Evolutionary conservation across 2,888 invertebrate genomes (phyloP).

Genomic region (Achlya flavicornis): DNA sequence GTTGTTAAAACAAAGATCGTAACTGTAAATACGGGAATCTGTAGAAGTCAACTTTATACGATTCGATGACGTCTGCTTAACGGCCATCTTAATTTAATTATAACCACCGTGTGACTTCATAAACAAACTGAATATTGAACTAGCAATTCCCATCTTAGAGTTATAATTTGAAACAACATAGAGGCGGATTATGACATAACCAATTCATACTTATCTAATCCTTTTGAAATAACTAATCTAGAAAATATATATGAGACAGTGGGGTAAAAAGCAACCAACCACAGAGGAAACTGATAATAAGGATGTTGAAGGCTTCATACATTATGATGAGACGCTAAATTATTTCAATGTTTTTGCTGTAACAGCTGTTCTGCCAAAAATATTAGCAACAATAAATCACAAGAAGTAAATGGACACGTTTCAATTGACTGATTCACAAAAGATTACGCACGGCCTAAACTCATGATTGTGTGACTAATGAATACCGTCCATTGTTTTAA

Average conservation of each 20-base stretch:
- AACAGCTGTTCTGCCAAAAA: slow-evolving; percentile 15
- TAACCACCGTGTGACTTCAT: slow-evolving; percentile 9
- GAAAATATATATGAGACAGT: neutral
- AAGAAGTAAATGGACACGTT: slow-evolving; percentile 26
- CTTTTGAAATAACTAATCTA: neutral
- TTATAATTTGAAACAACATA: slow-evolving; percentile 9
- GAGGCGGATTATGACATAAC: slow-evolving; percentile 13
- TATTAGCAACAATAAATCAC: slow-evolving; percentile 22
- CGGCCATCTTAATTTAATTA: neutral
- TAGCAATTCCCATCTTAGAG: slow-evolving; percentile 14
- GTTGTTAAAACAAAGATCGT: neutral
- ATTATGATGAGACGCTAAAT: no score
- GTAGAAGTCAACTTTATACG: neutral
- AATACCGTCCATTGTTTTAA: slow-evolving; percentile 34
- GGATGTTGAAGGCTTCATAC: neutral
- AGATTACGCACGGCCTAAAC: slow-evolving; percentile 31
- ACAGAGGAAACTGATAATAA: neutral
- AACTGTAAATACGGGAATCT: neutral
- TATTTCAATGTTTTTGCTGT: slow-evolving; percentile 23
- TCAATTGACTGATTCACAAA: slow-evolving; percentile 31
- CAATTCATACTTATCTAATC: slow-evolving; percentile 4
- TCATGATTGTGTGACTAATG: slow-evolving; percentile 35
- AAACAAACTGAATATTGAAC: slow-evolving; percentile 6
- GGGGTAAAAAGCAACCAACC: neutral
- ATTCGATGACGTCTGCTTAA: neutral